Base-by-base conservation (phyloP, 2,888 invertebrate genomes). In the Pasiphila rectangulata region DNA sequence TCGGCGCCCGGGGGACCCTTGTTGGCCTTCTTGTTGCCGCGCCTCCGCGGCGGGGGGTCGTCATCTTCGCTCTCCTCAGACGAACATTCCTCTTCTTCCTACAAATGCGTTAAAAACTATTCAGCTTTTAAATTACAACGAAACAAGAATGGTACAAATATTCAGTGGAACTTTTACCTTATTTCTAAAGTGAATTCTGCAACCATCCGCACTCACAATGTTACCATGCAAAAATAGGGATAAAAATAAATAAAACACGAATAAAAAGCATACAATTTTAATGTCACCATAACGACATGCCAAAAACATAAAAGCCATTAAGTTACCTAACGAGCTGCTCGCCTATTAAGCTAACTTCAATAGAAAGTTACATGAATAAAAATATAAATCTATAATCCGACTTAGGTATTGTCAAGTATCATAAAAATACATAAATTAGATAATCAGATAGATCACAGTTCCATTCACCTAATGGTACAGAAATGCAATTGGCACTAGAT, bases 11-110 rank as follows among this genome's bases (percentile, higher is more conserved):
- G 61, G 3, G 54, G 51, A 5, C 51, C 57, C 56, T 81, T 83
- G 59, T 47, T 54, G 21, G 67, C 57, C 50, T 79, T 79, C 79
- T 75, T 86, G 17, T 20, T 41, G 36, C 7, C 73, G 64, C 82
- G 86, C 72, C 82, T 78, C 63, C 83, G 65, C 48, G 83, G 78
- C 43, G 82, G 74, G 2, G 83, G 84, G 57, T 90, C 90, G 42
- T 90, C 90, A 24, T 90, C 90, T 32, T 90, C 90, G 51, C 91
- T 92, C 55, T 93, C 93, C 46, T 93, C 93, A 7, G 91, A 90
- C 15, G 85, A 82, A 53, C 85, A 85, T 56, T 88, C 87, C 63
- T 88, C 89, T 65, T 89, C 89, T 77, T 88, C 83, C 84, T 87
- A 67, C 29, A 53, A 43, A 51, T 39, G 46, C 36, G 30, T 45